Conservation (phyloP, 2,797 vertebrate species). For the Petrocephalus schoutedeni region DNA sequence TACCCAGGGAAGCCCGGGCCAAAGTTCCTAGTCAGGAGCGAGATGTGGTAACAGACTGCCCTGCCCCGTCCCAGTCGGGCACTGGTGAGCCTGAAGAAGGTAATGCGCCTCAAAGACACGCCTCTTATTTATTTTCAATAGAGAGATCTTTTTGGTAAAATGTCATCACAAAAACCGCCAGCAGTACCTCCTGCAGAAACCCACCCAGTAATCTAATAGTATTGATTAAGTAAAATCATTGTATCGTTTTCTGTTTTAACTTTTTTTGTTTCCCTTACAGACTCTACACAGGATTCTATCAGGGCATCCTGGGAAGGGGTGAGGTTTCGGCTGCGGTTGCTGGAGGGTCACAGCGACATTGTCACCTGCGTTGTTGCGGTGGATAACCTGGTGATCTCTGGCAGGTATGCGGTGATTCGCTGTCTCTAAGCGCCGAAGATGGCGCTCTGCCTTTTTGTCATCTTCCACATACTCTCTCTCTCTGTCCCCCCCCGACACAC, state of each 20-base stretch:
- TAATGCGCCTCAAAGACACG: slow-evolving; percentile 18
- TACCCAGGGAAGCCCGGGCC: slow-evolving; percentile 51
- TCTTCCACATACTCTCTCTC: slow-evolving; percentile 26
- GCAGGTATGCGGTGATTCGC: slow-evolving; percentile 55
- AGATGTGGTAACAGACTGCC: not conserved
- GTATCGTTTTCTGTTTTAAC: not conserved
- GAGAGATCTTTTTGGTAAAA: not conserved
- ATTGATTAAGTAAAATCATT: not conserved
- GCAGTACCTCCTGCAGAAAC: not conserved
- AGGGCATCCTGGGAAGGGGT: slow-evolving; percentile 61
- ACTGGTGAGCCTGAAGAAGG: slow-evolving; percentile 42
- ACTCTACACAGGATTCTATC: slow-evolving; percentile 51
- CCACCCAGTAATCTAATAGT: not conserved
- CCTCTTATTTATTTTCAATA: not conserved
- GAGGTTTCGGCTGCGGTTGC: slow-evolving; percentile 62
- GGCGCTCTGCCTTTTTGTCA: not conserved
- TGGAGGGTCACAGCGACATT: slow-evolving; percentile 74
- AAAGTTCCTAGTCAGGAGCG: slow-evolving; percentile 29
- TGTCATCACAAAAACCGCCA: not conserved
- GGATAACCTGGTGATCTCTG: slow-evolving; percentile 71
- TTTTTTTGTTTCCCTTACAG: slow-evolving; percentile 40
- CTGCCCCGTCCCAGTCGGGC: slow-evolving; percentile 14
- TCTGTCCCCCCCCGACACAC: not conserved
- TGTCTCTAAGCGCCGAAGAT: not conserved
- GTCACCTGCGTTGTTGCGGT: slow-evolving; percentile 68